Evolutionary conservation across 1,140 invertebrate species (phyloP).

Genomic region (Temnothorax longispinosus): DNA sequence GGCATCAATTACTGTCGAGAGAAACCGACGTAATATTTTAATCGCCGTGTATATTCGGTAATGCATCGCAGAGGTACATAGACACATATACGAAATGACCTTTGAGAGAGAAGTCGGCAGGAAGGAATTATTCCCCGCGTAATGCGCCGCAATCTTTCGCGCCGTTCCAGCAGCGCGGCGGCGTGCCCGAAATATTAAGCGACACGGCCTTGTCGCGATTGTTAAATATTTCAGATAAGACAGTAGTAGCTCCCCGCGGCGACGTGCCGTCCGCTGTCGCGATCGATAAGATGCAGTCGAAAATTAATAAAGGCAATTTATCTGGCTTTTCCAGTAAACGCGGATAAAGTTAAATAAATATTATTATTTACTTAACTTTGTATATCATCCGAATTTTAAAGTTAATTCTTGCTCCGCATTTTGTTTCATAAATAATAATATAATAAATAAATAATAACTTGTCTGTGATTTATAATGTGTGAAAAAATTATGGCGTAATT

Average conservation of each 20-base stretch:
- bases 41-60: constrained; percentile 39
- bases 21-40: constrained; percentile 57
- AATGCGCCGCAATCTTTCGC: constrained; percentile 1
- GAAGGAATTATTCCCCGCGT: constrained; percentile 13
- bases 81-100: neutral
- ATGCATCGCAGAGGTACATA: neutral
- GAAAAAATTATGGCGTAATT: neutral
- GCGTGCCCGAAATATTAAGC: constrained; percentile 24
- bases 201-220: neutral
- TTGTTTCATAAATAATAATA: neutral
- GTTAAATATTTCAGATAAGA: constrained; percentile 41
- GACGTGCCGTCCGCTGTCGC: neutral
- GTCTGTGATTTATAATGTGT: neutral
- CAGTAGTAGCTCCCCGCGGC: no score
- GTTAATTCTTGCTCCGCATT: neutral
- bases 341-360: neutral
- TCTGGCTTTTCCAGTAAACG: neutral
- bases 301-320: neutral
- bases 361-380: neutral
- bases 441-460: neutral
- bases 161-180: neutral
- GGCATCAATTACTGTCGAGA: constrained; percentile 45
- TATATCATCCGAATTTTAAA: neutral
- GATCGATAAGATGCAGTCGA: neutral
- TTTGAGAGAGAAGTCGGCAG: constrained; percentile 8